Base-by-base conservation (phyloP, 2,113 vertebrate species). In the Erythrocercus mccallii region DNA sequence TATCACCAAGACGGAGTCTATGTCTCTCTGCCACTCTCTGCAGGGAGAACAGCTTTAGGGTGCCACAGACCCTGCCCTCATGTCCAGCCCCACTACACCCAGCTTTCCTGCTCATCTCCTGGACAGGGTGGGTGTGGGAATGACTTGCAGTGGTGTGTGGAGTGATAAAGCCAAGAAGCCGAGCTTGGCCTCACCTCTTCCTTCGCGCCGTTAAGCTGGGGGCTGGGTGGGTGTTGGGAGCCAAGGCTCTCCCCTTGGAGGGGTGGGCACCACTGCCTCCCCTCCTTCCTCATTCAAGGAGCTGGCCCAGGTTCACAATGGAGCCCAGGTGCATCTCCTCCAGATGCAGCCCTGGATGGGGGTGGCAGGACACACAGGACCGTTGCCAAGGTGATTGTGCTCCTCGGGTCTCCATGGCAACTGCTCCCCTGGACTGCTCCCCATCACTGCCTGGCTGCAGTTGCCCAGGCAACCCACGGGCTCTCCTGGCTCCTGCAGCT, bases 391-490 rank as follows among this genome's bases (percentile, higher is more conserved):
- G 88, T 30, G 4, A 71, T 58, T 4, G 6, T 9, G 12, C 89
- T 94, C 70, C 33, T 90, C 15, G 0, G 8, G 77, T 97, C 86
- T 94, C 97, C 80, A 93, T 92, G 91, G 94, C 87, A 92, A 97
- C 95, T 2, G 8, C 82, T 94, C 86, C 90, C 74, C 92, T 85
- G 84, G 90, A 90, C 93, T 12, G 86, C 92, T 92, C 95, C 91
- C 91, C 92, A 94, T 95, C 87, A 54, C 44, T 65, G 92, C 92
- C 93, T 91, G 94, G 45, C 93, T 89, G 90, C 61, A 21, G 95
- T 96, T 96, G 85, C 97, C 95, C 86, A 74, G 97, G 96, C 79
- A 92, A 96, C 92, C 47, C 76, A 40, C 3, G 0, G 91, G 95
- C 83, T 88, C 87, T 90, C 76, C 82, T 47, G 76, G 76, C 86